Evolutionary conservation across 2,888 invertebrate genomes (phyloP).

Genomic region (Plebejus argus): DNA sequence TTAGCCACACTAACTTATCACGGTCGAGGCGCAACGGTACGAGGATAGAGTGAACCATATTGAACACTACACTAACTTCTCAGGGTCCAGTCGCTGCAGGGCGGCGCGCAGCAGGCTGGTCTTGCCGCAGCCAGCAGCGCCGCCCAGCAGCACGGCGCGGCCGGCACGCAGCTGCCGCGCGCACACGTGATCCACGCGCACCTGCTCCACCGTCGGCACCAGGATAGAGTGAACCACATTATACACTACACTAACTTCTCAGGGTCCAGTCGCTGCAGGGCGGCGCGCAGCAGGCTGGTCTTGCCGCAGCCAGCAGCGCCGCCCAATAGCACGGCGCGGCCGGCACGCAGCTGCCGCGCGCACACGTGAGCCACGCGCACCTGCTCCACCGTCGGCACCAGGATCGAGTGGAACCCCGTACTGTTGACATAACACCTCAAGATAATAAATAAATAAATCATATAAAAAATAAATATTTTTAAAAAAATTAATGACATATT

Average conservation of each 20-base stretch:
- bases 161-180: slow-evolving; percentile 83
- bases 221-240: slow-evolving; percentile 88
- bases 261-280: slow-evolving; percentile 81
- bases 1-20: too few species aligned
- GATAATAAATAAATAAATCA: too few species aligned
- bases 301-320: slow-evolving; percentile 95
- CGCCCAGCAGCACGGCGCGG: slow-evolving; percentile 88
- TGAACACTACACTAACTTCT: slow-evolving; percentile 53
- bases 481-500: too few species aligned
- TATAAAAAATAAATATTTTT: too few species aligned
- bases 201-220: slow-evolving; percentile 93
- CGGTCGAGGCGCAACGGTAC: too few species aligned
- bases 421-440: slow-evolving; percentile 63
- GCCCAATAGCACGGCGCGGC: slow-evolving; percentile 87
- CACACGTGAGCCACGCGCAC: slow-evolving; percentile 90
- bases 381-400: slow-evolving; percentile 94
- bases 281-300: slow-evolving; percentile 88
- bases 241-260: slow-evolving; percentile 52
- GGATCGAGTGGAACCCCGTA: slow-evolving; percentile 89
- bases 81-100: slow-evolving; percentile 79
- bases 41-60: too few species aligned
- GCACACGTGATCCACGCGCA: slow-evolving; percentile 90
- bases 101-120: slow-evolving; percentile 89
- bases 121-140: slow-evolving; percentile 94
- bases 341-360: slow-evolving; percentile 82